phyloP scores from a whole-genome alignment of 2,888 invertebrate species.

The Xiphydria camelus region DNA sequence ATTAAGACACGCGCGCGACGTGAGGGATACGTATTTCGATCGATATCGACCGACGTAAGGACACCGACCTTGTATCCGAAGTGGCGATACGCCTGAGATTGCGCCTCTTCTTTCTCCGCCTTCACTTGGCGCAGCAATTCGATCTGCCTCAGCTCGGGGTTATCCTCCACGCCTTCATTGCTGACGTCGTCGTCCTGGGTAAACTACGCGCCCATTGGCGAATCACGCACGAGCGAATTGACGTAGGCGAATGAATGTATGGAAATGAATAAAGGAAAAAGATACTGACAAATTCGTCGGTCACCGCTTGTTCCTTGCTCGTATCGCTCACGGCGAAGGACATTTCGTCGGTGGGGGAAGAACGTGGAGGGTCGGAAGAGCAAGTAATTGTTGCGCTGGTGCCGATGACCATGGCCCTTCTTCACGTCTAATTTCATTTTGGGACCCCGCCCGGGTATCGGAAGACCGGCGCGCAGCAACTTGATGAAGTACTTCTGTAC shows the following conservation, averaged over 20 bases:
- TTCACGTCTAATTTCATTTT: conserved; percentile 59
- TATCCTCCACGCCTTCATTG: conserved; percentile 40
- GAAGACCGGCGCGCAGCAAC: conserved; percentile 80
- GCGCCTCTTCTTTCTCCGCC: conserved; percentile 51
- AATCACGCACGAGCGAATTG: too few species aligned
- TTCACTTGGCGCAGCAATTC: conserved; percentile 58
- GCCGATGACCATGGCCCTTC: conserved; percentile 52
- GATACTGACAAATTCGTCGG: conserved; percentile 42
- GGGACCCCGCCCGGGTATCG: conserved; percentile 79
- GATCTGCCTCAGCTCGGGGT: conserved; percentile 48
- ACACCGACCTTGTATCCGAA: conserved; percentile 60
- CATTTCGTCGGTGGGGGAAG: conserved; percentile 79
- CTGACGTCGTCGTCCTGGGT: conserved; percentile 39
- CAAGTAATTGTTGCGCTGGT: conserved; percentile 61
- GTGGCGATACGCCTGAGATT: conserved; percentile 47
- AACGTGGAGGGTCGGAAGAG: conserved; percentile 72
- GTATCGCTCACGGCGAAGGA: conserved; percentile 78
- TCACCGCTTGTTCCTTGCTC: conserved; percentile 49
- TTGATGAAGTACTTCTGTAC: conserved; percentile 93
- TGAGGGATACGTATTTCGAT: too few species aligned
- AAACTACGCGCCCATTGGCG: too few species aligned
- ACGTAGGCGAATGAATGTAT: too few species aligned
- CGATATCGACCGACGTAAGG: too few species aligned
- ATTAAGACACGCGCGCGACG: too few species aligned
- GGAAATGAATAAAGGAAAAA: too few species aligned